These are phyloP conservation scores for Syndactyla subalaris DNA, from an alignment of 2,797 vertebrate genomes.

Conservation along the genomic window DNA sequence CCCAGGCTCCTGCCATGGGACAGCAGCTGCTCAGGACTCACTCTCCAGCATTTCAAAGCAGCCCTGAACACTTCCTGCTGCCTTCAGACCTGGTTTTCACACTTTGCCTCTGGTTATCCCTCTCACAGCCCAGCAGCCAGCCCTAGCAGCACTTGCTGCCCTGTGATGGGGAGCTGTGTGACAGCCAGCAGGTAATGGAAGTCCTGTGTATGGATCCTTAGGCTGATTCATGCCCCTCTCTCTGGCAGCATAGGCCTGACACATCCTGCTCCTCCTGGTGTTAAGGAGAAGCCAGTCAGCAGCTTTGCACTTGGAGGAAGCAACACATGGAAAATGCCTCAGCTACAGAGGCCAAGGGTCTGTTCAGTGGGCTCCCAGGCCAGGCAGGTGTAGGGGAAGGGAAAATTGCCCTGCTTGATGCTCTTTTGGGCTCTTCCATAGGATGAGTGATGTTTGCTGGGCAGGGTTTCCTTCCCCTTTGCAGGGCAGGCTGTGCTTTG, in stretches of 20 bases:
- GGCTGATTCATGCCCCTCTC: neutral
- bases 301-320: neutral
- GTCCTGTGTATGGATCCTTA: neutral
- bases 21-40: neutral
- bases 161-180: neutral
- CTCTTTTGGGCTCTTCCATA: neutral
- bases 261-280: neutral
- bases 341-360: neutral
- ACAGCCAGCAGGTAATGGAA: neutral
- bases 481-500: neutral
- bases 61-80: neutral
- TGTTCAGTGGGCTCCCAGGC: neutral
- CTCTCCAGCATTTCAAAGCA: neutral
- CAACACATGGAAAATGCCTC: neutral
- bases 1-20: neutral
- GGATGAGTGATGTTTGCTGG: fast-evolving
- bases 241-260: neutral
- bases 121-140: neutral
- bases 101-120: neutral
- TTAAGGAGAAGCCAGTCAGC: neutral
- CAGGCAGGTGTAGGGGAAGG: neutral
- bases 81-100: neutral
- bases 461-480: neutral
- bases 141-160: neutral
- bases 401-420: neutral